Evolutionary conservation across 2,888 invertebrate genomes (phyloP).

Genomic region (Labia minor): DNA sequence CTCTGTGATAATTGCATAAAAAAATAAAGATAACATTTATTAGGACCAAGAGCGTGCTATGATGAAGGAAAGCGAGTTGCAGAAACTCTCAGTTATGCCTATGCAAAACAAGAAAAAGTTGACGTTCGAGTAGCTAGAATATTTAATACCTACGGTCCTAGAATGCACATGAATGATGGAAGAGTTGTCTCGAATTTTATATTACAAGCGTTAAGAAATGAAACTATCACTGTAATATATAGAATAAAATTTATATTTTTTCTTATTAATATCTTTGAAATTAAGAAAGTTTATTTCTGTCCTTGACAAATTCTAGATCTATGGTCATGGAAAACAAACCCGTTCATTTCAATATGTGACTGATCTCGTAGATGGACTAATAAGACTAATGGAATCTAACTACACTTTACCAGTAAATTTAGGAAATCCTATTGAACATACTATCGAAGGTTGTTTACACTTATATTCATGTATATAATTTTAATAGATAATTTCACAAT

Average conservation of each 20-base stretch:
- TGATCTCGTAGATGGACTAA: slow-evolving; percentile 89
- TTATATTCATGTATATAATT: no score
- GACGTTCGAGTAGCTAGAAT: slow-evolving; percentile 93
- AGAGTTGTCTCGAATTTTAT: slow-evolving; percentile 98
- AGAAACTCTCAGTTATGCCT: slow-evolving; percentile 91
- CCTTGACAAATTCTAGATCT: slow-evolving; percentile 36
- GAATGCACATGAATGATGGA: slow-evolving; percentile 99
- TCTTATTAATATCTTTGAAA: slow-evolving; percentile 15
- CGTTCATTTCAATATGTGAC: slow-evolving; percentile 97
- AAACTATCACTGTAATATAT: slow-evolving; percentile 73
- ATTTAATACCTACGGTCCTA: slow-evolving; percentile 96
- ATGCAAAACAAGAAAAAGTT: slow-evolving; percentile 93
- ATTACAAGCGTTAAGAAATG: slow-evolving; percentile 86
- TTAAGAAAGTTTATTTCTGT: slow-evolving; percentile 20
- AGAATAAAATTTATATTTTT: slow-evolving; percentile 19
- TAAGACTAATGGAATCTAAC: slow-evolving; percentile 86
- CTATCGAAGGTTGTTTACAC: slow-evolving; percentile 78
- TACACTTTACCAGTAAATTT: slow-evolving; percentile 88
- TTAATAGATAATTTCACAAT: not conserved
- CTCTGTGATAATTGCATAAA: slow-evolving; percentile 17
- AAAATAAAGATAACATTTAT: slow-evolving; percentile 8
- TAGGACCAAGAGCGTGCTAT: slow-evolving; percentile 90
- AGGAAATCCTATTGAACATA: slow-evolving; percentile 96
- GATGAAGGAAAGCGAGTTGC: slow-evolving; percentile 99
- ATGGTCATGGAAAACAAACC: slow-evolving; percentile 81